Evolutionary conservation across 2,888 invertebrate genomes (phyloP).

Genomic region (Notodonta dromedarius): DNA sequence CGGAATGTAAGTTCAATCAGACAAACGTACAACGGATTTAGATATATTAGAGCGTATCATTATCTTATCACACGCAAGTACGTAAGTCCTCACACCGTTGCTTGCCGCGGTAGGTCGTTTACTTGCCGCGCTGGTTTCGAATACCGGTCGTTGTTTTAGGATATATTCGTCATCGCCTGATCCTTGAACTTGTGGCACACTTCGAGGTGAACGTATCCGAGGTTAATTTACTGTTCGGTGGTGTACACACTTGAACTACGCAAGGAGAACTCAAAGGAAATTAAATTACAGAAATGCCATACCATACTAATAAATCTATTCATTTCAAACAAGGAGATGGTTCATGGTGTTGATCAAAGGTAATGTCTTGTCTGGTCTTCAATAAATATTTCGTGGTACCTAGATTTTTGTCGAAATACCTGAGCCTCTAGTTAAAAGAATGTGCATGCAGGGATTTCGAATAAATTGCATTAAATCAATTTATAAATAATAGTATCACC

Average conservation of each 20-base stretch:
- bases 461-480: too few relatives aligned
- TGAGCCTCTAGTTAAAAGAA: too few relatives aligned
- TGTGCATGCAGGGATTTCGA: too few relatives aligned
- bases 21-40: background rate
- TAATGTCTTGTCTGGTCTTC: too few relatives aligned
- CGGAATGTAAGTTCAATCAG: too few relatives aligned
- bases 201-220: conserved; percentile 41
- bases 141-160: conserved; percentile 42
- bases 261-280: background rate
- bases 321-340: too few relatives aligned
- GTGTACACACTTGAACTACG: background rate
- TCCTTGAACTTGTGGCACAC: conserved; percentile 59
- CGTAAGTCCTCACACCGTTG: background rate
- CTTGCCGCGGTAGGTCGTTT: conserved; percentile 32
- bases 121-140: conserved; percentile 29
- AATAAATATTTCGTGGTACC: too few relatives aligned
- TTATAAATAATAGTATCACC: too few relatives aligned
- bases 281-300: background rate
- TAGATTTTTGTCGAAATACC: too few relatives aligned
- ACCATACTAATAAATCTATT: too few relatives aligned
- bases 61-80: conserved; percentile 1
- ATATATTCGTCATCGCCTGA: conserved; percentile 40
- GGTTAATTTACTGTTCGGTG: conserved; percentile 16
- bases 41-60: background rate
- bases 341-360: too few relatives aligned